Conservation (phyloP, 2,888 invertebrate species). For the Hemicrepidius hirtus region DNA sequence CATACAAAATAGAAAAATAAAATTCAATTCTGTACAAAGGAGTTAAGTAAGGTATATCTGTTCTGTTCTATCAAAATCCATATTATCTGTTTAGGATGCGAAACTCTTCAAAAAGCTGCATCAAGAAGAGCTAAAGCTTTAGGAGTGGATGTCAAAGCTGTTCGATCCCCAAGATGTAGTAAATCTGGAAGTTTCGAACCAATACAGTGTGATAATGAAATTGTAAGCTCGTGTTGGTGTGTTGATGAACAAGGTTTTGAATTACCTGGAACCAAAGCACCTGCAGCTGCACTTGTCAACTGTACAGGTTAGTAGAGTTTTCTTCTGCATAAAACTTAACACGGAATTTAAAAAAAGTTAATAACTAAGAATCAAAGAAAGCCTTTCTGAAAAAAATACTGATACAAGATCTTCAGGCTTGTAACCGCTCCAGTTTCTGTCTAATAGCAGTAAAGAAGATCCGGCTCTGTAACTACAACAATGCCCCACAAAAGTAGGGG, state of each 20-base stretch:
- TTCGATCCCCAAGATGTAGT: conserved; percentile 83
- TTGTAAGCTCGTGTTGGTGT: conserved; percentile 88
- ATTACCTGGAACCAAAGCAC: conserved; percentile 83
- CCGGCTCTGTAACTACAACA: too few species aligned
- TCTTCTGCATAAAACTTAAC: too few species aligned
- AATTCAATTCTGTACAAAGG: too few species aligned
- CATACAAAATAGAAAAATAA: neutral
- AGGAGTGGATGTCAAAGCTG: conserved; percentile 71
- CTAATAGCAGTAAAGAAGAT: too few species aligned
- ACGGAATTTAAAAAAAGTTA: too few species aligned
- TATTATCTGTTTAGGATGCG: conserved; percentile 79
- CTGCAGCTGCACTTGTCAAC: conserved; percentile 79
- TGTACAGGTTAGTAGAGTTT: conserved; percentile 75
- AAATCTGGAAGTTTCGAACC: conserved; percentile 84
- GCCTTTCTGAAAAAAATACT: too few species aligned
- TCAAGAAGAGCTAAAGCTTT: conserved; percentile 78
- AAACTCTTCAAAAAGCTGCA: conserved; percentile 79
- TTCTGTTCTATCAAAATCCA: too few species aligned
- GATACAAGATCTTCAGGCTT: too few species aligned
- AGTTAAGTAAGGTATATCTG: too few species aligned
- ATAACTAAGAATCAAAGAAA: too few species aligned
- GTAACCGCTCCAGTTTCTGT: too few species aligned
- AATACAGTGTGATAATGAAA: conserved; percentile 85
- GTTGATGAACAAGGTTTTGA: conserved; percentile 87
- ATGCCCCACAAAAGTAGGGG: too few species aligned